These are phyloP conservation scores for Leptinotarsa rubiginosa DNA, from an alignment of 2,888 invertebrate species.

Conservation along the genomic window DNA sequence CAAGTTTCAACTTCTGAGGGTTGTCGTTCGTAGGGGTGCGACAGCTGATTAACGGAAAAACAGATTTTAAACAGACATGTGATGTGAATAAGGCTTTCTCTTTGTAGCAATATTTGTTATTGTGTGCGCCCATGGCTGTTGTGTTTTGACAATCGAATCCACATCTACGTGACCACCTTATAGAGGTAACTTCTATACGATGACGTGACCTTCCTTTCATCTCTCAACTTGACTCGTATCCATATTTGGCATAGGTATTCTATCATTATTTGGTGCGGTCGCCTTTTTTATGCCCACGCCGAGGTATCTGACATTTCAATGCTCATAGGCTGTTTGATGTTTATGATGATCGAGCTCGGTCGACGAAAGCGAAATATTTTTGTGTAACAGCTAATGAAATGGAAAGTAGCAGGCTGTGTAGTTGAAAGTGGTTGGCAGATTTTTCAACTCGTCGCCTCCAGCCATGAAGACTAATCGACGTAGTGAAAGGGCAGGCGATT, in stretches of 20 bases:
- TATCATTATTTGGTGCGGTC: conserved; percentile 8
- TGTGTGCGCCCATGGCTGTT: conserved; percentile 11
- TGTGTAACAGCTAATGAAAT: conserved; percentile 14
- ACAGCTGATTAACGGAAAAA: too few species aligned
- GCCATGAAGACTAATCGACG: conserved; percentile 6
- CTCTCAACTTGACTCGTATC: conserved; percentile 7
- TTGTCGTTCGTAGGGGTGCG: too few species aligned
- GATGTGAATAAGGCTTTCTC: conserved; percentile 1
- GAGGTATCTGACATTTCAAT: conserved; percentile 7
- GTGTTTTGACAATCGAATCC: conserved; percentile 12
- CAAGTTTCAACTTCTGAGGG: too few species aligned
- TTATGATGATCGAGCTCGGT: conserved; percentile 3
- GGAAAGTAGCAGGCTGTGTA: conserved; percentile 10
- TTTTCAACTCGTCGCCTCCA: conserved; percentile 10
- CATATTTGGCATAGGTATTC: conserved; percentile 14
- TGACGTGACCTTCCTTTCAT: conserved; percentile 13
- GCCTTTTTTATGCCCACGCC: conserved; percentile 17
- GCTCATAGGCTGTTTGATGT: neutral
- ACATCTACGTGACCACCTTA: neutral
- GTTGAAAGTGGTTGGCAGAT: conserved; percentile 12
- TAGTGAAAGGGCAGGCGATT: conserved; percentile 18
- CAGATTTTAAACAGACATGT: too few species aligned
- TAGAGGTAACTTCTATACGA: too few species aligned
- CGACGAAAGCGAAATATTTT: conserved; percentile 18
- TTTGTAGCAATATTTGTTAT: neutral